Evolutionary conservation across 1,140 invertebrate species (phyloP).

Genomic region (Camponotus pennsylvanicus): DNA sequence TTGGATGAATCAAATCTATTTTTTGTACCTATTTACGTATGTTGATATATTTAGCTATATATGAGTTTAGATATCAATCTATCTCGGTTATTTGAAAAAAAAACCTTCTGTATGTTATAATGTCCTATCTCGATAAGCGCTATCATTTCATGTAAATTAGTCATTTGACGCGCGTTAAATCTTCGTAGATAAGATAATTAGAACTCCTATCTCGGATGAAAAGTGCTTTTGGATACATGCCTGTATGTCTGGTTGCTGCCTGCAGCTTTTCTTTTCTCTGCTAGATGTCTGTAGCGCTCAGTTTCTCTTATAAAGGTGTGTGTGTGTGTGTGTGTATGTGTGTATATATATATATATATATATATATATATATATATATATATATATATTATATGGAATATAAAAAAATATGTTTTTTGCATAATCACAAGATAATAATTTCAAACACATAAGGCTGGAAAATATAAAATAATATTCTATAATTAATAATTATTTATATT

Average conservation of each 20-base stretch:
- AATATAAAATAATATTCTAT: not conserved
- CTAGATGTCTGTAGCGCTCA: slow-evolving; percentile 17
- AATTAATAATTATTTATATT: not conserved
- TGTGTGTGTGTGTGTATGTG: too few relatives aligned
- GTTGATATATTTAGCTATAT: not conserved
- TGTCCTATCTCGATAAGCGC: slow-evolving; percentile 4
- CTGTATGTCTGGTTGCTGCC: slow-evolving; percentile 27
- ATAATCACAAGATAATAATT: not conserved
- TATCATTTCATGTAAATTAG: slow-evolving; percentile 16
- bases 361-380: too few relatives aligned
- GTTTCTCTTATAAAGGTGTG: not conserved
- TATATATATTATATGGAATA: too few relatives aligned
- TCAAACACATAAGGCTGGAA: not conserved
- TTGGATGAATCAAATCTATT: not conserved
- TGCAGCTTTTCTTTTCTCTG: not conserved
- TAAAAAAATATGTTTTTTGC: too few relatives aligned
- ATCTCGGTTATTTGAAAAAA: not conserved
- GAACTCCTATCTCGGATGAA: not conserved
- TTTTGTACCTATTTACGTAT: not conserved
- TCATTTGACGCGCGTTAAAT: not conserved
- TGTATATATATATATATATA: too few relatives aligned
- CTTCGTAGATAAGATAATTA: slow-evolving; percentile 40
- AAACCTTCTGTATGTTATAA: not conserved
- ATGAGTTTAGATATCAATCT: not conserved
- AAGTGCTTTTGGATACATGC: not conserved